Evolutionary conservation across 2,797 vertebrate genomes (phyloP).

Genomic region (Pipistrellus kuhlii): DNA sequence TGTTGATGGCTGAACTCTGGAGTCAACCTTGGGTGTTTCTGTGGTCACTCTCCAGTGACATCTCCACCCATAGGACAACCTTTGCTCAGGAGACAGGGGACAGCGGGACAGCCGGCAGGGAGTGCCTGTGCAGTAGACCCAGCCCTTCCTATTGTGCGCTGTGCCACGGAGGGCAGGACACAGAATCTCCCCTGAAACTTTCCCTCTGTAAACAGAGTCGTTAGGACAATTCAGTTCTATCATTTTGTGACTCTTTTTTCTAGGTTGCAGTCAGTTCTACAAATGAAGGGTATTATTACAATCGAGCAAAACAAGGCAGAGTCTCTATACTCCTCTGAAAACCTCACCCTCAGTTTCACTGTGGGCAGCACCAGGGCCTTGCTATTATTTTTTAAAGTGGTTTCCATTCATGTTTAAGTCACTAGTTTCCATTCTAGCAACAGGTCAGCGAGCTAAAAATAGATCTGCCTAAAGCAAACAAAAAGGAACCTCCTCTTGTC

Average conservation of each 20-base stretch:
- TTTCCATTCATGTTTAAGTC: constrained; percentile 75
- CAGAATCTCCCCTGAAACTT: background rate
- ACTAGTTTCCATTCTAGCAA: constrained; percentile 65
- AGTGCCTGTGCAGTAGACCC: background rate
- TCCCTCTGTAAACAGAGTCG: background rate
- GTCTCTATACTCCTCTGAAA: background rate
- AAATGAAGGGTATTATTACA: background rate
- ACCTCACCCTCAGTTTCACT: background rate
- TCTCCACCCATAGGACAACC: background rate
- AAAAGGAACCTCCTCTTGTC: background rate
- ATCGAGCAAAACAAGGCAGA: background rate
- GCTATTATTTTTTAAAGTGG: constrained; percentile 77
- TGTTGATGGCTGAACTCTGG: background rate
- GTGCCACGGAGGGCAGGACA: background rate
- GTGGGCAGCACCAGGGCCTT: background rate
- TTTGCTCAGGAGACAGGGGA: background rate
- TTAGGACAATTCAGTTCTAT: background rate
- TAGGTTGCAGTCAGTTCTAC: background rate
- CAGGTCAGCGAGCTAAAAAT: constrained; percentile 22
- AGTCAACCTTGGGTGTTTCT: background rate
- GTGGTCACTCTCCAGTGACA: background rate
- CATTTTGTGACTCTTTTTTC: constrained; percentile 2
- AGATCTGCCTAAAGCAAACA: constrained; percentile 21
- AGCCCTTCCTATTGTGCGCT: background rate
- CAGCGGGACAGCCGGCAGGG: background rate